These are phyloP conservation scores for Pteruthius melanotis DNA, from an alignment of 2,113 vertebrate species.

Conservation along the genomic window DNA sequence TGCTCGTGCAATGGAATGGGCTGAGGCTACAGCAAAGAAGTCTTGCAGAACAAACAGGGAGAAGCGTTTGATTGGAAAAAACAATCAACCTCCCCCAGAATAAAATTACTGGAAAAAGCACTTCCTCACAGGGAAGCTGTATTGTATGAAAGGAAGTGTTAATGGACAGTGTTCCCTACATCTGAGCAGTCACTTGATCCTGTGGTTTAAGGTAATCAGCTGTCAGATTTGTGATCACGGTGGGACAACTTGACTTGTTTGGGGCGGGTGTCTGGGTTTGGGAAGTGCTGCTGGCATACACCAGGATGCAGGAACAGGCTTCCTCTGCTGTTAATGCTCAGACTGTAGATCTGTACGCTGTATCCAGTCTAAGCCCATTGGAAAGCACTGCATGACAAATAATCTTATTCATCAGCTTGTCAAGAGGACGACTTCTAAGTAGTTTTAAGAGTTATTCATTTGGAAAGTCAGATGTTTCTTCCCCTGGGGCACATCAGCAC, in stretches of 20 bases:
- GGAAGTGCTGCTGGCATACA: background rate
- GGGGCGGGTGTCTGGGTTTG: accelerated
- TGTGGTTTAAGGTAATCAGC: background rate
- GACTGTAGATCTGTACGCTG: accelerated
- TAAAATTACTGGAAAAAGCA: background rate
- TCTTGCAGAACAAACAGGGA: background rate
- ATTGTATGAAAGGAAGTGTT: background rate
- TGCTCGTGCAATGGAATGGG: background rate
- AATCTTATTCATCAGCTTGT: background rate
- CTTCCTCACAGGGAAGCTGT: background rate
- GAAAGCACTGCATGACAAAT: background rate
- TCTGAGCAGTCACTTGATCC: background rate
- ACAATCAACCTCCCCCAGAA: background rate
- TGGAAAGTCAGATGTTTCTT: background rate
- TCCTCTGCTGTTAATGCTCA: background rate
- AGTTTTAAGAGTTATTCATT: constrained; percentile 11
- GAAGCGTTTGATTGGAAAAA: background rate
- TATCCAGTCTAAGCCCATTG: background rate
- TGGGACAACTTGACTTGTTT: background rate
- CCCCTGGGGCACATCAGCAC: background rate
- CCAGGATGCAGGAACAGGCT: background rate
- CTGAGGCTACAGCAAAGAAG: background rate
- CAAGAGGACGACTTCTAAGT: background rate
- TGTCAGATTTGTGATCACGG: background rate
- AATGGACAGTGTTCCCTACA: background rate